These are phyloP conservation scores for Pitta sordida DNA, from an alignment of 2,113 vertebrate species.

Conservation along the genomic window DNA sequence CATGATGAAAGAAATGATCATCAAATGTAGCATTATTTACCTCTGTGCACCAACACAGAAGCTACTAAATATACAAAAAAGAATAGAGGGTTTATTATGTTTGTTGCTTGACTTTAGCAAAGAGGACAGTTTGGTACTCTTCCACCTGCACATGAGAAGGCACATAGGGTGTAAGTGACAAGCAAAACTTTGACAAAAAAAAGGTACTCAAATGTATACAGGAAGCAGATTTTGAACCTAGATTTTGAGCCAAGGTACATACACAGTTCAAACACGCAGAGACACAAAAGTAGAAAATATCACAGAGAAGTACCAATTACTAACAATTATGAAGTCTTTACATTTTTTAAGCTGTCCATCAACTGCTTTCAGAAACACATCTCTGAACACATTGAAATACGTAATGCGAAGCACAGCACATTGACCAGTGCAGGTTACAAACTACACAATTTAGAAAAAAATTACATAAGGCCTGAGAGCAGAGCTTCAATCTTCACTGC, in stretches of 20 bases:
- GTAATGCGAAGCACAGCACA: neutral
- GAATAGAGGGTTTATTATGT: neutral
- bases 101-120: neutral
- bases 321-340: neutral
- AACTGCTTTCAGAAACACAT: neutral
- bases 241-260: neutral
- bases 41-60: neutral
- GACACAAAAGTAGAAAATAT: neutral
- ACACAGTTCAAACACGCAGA: neutral
- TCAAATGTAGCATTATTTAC: neutral
- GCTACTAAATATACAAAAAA: neutral
- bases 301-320: neutral
- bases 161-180: neutral
- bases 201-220: neutral
- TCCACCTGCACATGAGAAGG: neutral
- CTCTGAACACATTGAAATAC: neutral
- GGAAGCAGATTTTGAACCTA: neutral
- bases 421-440: neutral
- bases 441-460: slow-evolving; percentile 32
- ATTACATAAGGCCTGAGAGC: neutral
- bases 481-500: neutral
- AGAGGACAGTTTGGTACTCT: neutral
- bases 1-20: neutral
- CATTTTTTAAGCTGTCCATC: slow-evolving; percentile 23
- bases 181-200: neutral